phyloP scores from a whole-genome alignment of 1,140 invertebrate species.

The Cotesia glomerata region DNA sequence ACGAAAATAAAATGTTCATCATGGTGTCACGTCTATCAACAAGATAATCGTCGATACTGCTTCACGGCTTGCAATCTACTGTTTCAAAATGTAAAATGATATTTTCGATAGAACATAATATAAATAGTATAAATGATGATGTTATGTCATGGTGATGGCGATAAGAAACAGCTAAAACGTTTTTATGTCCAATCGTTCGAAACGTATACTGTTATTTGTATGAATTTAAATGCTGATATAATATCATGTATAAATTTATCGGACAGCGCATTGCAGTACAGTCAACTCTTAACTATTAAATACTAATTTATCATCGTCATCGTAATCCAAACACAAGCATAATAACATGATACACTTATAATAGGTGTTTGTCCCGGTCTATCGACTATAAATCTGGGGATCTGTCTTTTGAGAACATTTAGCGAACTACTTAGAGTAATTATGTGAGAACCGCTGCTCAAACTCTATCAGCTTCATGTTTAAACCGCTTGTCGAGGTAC shows the following conservation, averaged over 20 bases:
- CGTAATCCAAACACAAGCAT: not conserved
- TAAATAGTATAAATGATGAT: too few relatives aligned
- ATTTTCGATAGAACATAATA: not conserved
- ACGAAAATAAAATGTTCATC: not conserved
- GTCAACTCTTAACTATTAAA: not conserved
- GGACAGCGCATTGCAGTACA: too few relatives aligned
- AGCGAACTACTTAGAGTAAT: constrained; percentile 28
- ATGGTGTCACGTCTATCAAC: constrained; percentile 10
- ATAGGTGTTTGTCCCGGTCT: too few relatives aligned
- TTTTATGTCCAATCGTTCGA: too few relatives aligned
- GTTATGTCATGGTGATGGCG: too few relatives aligned
- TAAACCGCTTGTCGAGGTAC: not conserved
- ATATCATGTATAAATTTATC: too few relatives aligned
- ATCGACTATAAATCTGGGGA: too few relatives aligned
- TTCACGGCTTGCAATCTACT: not conserved
- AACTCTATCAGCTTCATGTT: not conserved
- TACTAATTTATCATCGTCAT: not conserved
- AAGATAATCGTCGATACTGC: not conserved
- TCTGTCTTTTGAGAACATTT: constrained; percentile 27
- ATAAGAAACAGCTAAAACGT: too few relatives aligned
- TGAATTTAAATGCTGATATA: too few relatives aligned
- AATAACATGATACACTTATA: too few relatives aligned
- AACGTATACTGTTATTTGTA: too few relatives aligned
- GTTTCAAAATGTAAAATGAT: not conserved
- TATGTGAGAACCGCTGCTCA: constrained; percentile 13